Conservation (phyloP, 2,113 vertebrate genomes). For the Dicerorhinus sumatrensis region DNA sequence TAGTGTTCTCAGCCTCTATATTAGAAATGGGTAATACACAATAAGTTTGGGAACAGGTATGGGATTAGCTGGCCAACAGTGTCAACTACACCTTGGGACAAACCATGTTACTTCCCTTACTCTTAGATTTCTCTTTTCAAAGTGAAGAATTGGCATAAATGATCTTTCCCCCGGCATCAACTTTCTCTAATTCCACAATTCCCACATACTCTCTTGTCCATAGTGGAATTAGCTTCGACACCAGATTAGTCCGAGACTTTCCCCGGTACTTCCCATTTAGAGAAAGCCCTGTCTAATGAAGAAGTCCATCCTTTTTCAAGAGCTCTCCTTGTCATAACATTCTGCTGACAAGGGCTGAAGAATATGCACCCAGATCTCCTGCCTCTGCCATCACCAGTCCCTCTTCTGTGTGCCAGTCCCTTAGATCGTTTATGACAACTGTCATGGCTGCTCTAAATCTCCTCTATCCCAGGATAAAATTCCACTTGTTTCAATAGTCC, state of each 20-base stretch:
- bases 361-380: background rate
- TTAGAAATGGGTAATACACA: background rate
- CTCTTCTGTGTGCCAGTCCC: background rate
- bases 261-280: background rate
- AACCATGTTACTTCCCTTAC: background rate
- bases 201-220: background rate
- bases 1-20: background rate
- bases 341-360: background rate
- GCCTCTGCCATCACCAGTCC: background rate
- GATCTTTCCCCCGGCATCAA: slow-evolving; percentile 16
- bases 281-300: background rate
- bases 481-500: background rate
- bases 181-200: background rate
- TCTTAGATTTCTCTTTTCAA: background rate
- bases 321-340: background rate
- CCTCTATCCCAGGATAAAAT: background rate
- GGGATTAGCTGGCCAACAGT: background rate
- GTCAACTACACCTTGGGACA: background rate
- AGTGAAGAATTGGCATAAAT: background rate
- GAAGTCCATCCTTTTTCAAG: background rate
- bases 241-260: background rate
- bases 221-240: background rate
- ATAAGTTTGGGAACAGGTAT: background rate
- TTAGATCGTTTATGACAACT: background rate
- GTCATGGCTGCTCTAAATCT: background rate